These are phyloP conservation scores for Ennomos fuscantarius DNA, from an alignment of 2,888 invertebrate genomes.

Conservation along the genomic window DNA sequence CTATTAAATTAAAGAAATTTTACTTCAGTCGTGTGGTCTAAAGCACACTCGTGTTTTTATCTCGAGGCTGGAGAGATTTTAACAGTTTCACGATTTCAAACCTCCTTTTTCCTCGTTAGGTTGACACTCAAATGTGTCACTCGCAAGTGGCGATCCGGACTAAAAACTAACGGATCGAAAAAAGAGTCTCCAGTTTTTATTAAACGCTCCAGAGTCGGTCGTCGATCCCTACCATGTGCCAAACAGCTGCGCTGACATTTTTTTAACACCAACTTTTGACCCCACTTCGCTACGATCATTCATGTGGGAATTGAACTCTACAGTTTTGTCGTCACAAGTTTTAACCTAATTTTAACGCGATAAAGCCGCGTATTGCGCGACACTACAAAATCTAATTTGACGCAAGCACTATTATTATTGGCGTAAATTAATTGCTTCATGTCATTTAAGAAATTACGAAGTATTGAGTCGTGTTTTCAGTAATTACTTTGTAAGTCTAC, in stretches of 20 bases:
- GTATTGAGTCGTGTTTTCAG: conserved; percentile 45
- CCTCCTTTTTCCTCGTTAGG: conserved; percentile 8
- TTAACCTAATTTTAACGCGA: conserved; percentile 52
- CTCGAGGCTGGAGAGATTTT: not conserved
- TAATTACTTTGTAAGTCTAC: conserved; percentile 23
- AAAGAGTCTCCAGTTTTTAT: conserved; percentile 22
- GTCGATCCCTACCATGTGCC: conserved; percentile 65
- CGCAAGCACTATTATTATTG: conserved; percentile 64
- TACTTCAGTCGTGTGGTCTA: no score
- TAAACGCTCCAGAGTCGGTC: conserved; percentile 25
- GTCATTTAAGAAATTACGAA: conserved; percentile 44
- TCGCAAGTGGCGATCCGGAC: conserved; percentile 22
- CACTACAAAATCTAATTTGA: conserved; percentile 45
- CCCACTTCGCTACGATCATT: conserved; percentile 79
- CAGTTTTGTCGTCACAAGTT: conserved; percentile 57
- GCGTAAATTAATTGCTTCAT: conserved; percentile 66
- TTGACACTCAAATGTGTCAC: conserved; percentile 20
- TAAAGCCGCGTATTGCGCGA: conserved; percentile 54
- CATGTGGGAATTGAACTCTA: conserved; percentile 80
- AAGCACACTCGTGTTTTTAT: not conserved
- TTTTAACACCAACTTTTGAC: conserved; percentile 82
- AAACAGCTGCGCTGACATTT: conserved; percentile 77
- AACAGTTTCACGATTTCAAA: conserved; percentile 6
- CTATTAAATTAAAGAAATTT: no score
- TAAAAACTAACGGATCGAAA: conserved; percentile 21